These are phyloP conservation scores for Pseudochirops corinnae DNA, from an alignment of 2,797 vertebrate genomes.

Conservation along the genomic window DNA sequence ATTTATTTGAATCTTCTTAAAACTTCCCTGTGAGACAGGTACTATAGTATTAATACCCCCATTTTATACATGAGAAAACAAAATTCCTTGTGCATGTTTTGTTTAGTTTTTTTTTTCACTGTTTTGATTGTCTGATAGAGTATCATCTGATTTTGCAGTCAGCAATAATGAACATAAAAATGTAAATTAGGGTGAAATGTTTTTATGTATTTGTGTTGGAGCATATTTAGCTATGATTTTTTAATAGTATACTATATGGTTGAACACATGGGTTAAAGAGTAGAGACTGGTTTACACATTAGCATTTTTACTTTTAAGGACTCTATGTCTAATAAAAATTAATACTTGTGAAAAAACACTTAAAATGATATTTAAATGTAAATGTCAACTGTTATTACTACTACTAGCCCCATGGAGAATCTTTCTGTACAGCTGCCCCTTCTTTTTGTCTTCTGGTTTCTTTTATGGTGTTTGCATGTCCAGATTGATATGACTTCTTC, in stretches of 20 bases:
- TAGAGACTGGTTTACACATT: conserved; percentile 29
- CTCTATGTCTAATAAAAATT: conserved; percentile 39
- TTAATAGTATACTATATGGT: not conserved
- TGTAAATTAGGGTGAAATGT: not conserved
- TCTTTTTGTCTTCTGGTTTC: not conserved
- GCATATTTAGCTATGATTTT: not conserved
- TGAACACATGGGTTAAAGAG: conserved; percentile 15
- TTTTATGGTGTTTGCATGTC: not conserved
- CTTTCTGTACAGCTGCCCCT: not conserved
- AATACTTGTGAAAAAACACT: not conserved
- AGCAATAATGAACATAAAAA: not conserved
- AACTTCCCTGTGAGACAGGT: not conserved
- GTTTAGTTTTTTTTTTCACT: not conserved
- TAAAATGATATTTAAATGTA: not conserved
- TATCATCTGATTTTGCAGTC: not conserved
- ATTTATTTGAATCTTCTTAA: not conserved
- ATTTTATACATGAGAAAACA: not conserved
- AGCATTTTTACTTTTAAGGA: conserved; percentile 29
- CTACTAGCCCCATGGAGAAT: not conserved
- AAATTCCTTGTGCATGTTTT: not conserved
- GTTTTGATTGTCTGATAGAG: not conserved
- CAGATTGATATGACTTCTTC: not conserved
- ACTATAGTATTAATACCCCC: not conserved
- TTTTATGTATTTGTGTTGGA: not conserved
- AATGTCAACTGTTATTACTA: not conserved